Evolutionary conservation across 2,797 vertebrate genomes (phyloP).

Genomic region (Bufotes viridis): DNA sequence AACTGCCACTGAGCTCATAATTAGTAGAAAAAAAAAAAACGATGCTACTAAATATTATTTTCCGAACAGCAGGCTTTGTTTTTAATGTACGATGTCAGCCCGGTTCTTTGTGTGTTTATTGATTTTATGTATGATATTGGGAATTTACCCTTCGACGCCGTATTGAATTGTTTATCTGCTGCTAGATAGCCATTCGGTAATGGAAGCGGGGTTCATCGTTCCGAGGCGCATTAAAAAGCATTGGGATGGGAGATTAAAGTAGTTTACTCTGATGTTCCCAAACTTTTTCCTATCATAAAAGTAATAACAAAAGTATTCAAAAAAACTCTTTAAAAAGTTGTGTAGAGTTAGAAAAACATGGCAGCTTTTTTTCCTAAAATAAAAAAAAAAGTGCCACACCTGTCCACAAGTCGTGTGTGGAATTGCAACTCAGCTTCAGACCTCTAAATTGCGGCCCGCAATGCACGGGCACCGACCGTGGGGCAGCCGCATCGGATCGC

Average conservation of each 20-base stretch:
- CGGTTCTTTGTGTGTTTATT: conserved; percentile 87
- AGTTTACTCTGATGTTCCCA: conserved; percentile 67
- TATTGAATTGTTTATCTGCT: conserved; percentile 96
- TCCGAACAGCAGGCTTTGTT: conserved; percentile 89
- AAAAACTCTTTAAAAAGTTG: neutral
- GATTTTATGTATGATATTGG: conserved; percentile 97
- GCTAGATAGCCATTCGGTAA: conserved; percentile 92
- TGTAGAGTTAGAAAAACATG: neutral
- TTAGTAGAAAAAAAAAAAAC: conserved; percentile 80
- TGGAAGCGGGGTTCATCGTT: conserved; percentile 87
- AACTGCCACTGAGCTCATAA: conserved; percentile 86
- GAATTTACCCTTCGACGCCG: conserved; percentile 94
- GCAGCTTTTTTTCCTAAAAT: neutral
- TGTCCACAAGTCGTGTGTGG: neutral
- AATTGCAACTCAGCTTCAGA: too few species aligned
- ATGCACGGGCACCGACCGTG: too few species aligned
- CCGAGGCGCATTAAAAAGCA: conserved; percentile 82
- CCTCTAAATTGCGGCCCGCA: too few species aligned
- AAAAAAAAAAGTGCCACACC: neutral
- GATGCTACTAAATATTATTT: conserved; percentile 86
- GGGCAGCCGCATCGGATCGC: too few species aligned
- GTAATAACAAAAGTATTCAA: neutral
- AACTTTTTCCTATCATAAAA: conserved; percentile 5
- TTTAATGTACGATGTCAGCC: conserved; percentile 90
- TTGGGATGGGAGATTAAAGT: conserved; percentile 78